Percentiles rank a stretch among this genome's conserved stretches.
Evolutionary conservation across 1,140 invertebrate genomes (phyloP).

Genomic region (Caerostris extrusa): DNA sequence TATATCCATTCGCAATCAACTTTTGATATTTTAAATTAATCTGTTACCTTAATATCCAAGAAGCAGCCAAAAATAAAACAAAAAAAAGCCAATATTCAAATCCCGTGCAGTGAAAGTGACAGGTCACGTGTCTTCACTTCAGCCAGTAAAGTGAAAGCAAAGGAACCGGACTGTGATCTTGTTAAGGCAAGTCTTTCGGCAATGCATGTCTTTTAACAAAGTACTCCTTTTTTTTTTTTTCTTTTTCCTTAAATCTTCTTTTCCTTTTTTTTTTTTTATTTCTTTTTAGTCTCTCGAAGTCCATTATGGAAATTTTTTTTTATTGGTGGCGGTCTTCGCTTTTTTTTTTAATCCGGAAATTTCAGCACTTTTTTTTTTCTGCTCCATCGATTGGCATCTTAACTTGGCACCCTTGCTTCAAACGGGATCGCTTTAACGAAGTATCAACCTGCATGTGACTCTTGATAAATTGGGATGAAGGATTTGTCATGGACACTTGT

Average conservation of each 20-base stretch:
- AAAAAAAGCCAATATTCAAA: not conserved
- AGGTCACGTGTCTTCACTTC: conserved; percentile 1
- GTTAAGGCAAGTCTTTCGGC: not conserved
- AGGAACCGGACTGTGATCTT: conserved; percentile 5
- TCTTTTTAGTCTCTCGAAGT: not conserved
- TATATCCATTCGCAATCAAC: no score
- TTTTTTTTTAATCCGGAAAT: conserved; percentile 16
- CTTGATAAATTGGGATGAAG: not conserved
- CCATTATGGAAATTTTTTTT: conserved; percentile 56
- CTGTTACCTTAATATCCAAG: no score
- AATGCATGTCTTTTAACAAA: conserved; percentile 2
- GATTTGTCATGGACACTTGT: not conserved
- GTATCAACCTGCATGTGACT: not conserved
- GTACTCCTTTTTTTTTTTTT: not conserved
- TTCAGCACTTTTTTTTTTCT: not conserved
- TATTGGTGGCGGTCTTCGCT: not conserved
- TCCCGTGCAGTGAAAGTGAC: not conserved
- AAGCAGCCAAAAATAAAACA: no score
- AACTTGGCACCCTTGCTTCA: not conserved
- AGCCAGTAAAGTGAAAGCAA: not conserved
- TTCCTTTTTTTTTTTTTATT: not conserved
- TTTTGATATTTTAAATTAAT: no score
- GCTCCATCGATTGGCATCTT: not conserved
- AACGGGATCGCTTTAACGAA: conserved; percentile 12
- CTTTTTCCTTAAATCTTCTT: not conserved